Evolutionary conservation across 2,888 invertebrate genomes (phyloP).

Genomic region (Drosophila tanythrix): DNA sequence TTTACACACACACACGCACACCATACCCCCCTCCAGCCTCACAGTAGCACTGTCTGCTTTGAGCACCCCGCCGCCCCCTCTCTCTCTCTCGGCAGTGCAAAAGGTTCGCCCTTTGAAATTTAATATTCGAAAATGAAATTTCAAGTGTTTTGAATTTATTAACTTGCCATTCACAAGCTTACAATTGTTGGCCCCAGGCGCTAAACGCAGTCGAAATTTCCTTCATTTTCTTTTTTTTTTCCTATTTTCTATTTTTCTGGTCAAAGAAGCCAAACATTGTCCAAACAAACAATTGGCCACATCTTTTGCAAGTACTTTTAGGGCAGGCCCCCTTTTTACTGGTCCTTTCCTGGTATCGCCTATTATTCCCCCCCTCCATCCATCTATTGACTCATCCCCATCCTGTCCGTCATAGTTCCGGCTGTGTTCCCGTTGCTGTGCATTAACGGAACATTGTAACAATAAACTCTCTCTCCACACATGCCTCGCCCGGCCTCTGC

Average conservation of each 20-base stretch:
- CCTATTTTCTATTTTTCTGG: slow-evolving; percentile 22
- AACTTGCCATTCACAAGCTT: slow-evolving; percentile 42
- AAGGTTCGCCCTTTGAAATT: slow-evolving; percentile 49
- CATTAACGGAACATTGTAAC: slow-evolving; percentile 63
- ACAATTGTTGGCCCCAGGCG: slow-evolving; percentile 3
- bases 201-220: slow-evolving; percentile 5
- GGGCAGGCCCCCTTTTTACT: background rate
- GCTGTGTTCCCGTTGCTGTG: slow-evolving; percentile 50
- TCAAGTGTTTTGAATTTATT: slow-evolving; percentile 75
- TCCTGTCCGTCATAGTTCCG: slow-evolving; percentile 20
- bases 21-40: background rate
- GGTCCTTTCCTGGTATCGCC: slow-evolving; percentile 18
- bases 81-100: background rate
- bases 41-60: slow-evolving; percentile 2
- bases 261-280: slow-evolving; percentile 56
- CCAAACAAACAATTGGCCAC: slow-evolving; percentile 43
- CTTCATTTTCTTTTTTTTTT: background rate
- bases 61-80: background rate
- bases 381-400: background rate
- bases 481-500: slow-evolving; percentile 13
- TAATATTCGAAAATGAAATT: slow-evolving; percentile 68
- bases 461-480: slow-evolving; percentile 37
- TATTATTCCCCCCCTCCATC: slow-evolving; percentile 9
- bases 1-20: slow-evolving; percentile 15
- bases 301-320: slow-evolving; percentile 12